Evolutionary conservation across 2,113 vertebrate genomes (phyloP), one percentile per base, ranked within the genome.

Genomic region (Callorhinus ursinus): DNA sequence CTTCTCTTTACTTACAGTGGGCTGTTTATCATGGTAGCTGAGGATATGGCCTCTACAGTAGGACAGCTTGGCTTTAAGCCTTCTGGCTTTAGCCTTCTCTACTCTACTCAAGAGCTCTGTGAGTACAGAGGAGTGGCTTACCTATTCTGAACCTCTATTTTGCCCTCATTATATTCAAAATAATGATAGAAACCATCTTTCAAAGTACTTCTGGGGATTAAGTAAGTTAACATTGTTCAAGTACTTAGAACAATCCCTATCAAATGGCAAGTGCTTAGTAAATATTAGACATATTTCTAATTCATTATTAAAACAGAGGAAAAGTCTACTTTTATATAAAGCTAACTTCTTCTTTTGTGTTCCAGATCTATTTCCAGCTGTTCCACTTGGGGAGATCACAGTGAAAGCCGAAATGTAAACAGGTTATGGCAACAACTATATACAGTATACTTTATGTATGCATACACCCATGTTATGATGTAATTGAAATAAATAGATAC

Each of bases 261-360:
- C 42, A 67, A 14, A 12, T 24, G 67, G 33, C 46, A 61, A 85
- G 46, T 85, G 42, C 59, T 97, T 77, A 82, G 71, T 67, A 96
- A 95, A 96, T 89, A 72, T 89, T 92, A 93, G 83, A 77, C n/a
- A 8, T 57, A 94, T 85, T 92, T 36, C 31, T 77, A 89, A 93
- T 86, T 80, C 59, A 97, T 89, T 77, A 82, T 82, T 76, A 49
- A 86, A 86, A 61, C 39, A 36, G 90, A 90, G 65, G 8, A 53
- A 36, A 9, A n/a, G 51, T 72, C 21, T 92, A 31, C 26, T 90
- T 28, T 59, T 71, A 21, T 1, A 36, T 39, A 16, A 21, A 89
- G 39, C 11, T 55, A 88, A 28, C 12, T 67, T 61, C 31, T 69
- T 57, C 33, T 63, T 69, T 85, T 53, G 16, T 65, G 14, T 22